Percentiles rank a stretch among this genome's conserved stretches.
These are phyloP conservation scores for Enteromius radiatus DNA, from an alignment of 2,797 vertebrate genomes.

Conservation along the genomic window DNA sequence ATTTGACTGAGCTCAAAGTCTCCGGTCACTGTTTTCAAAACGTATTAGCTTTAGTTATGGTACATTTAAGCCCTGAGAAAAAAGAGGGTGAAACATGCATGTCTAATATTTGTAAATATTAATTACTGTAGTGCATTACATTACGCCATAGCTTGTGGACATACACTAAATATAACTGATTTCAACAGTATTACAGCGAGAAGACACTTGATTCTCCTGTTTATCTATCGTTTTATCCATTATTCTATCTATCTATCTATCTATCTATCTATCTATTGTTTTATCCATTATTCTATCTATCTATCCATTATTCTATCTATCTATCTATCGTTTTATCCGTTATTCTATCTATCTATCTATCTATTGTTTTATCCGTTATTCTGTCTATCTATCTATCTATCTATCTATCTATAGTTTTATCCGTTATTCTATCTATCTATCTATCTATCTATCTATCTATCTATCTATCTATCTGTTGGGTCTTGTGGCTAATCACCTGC, in stretches of 20 bases:
- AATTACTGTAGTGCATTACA: slow-evolving; percentile 73
- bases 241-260: no score
- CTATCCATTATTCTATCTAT: not conserved
- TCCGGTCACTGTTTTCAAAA: slow-evolving; percentile 64
- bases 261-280: not conserved
- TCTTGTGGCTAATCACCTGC: no score
- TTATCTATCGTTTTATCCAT: no score
- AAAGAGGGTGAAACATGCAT: slow-evolving; percentile 47
- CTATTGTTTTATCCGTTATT: no score
- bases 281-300: no score
- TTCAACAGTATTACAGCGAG: slow-evolving; percentile 53
- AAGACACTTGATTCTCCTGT: not conserved
- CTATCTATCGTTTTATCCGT: not conserved
- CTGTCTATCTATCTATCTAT: no score
- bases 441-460: no score
- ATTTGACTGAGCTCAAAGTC: slow-evolving; percentile 40
- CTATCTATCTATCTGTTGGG: no score
- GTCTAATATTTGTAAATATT: slow-evolving; percentile 75
- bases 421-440: no score
- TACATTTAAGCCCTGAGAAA: slow-evolving; percentile 59
- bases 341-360: no score
- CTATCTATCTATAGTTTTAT: no score
- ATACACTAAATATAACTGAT: slow-evolving; percentile 62
- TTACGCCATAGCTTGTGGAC: slow-evolving; percentile 60
- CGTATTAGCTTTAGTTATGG: slow-evolving; percentile 63